These are phyloP conservation scores for Aporophyla nigra DNA, from an alignment of 2,888 invertebrate species.

Conservation along the genomic window DNA sequence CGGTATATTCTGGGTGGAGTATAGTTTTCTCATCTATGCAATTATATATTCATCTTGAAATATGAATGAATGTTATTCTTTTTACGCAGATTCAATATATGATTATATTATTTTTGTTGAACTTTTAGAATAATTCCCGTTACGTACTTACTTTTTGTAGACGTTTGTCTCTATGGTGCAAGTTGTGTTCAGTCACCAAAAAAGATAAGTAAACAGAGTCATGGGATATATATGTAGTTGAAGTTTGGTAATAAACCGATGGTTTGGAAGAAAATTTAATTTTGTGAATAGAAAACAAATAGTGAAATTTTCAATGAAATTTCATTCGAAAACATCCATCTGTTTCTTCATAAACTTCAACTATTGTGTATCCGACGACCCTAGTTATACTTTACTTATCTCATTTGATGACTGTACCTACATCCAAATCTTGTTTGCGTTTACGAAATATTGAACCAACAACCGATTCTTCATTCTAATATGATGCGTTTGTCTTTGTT, in stretches of 20 bases:
- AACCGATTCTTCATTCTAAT: conserved; percentile 7
- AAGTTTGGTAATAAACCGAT: too few species aligned
- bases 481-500: conserved; percentile 82
- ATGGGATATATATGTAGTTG: too few species aligned
- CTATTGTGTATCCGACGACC: too few species aligned
- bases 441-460: neutral
- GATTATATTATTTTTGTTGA: neutral
- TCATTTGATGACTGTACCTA: too few species aligned
- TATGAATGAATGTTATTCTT: neutral
- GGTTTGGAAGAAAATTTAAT: too few species aligned
- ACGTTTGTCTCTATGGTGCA: neutral
- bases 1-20: conserved; percentile 8
- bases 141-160: neutral
- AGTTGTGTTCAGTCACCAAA: neutral
- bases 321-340: too few species aligned
- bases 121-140: neutral
- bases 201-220: too few species aligned
- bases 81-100: neutral
- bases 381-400: too few species aligned
- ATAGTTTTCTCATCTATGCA: conserved; percentile 20
- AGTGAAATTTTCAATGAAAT: too few species aligned
- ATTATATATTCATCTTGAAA: neutral
- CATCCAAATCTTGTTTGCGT: neutral
- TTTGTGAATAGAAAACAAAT: too few species aligned
- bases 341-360: too few species aligned